Evolutionary conservation across 2,888 invertebrate genomes (phyloP).

Genomic region (Drosophila greeni): DNA sequence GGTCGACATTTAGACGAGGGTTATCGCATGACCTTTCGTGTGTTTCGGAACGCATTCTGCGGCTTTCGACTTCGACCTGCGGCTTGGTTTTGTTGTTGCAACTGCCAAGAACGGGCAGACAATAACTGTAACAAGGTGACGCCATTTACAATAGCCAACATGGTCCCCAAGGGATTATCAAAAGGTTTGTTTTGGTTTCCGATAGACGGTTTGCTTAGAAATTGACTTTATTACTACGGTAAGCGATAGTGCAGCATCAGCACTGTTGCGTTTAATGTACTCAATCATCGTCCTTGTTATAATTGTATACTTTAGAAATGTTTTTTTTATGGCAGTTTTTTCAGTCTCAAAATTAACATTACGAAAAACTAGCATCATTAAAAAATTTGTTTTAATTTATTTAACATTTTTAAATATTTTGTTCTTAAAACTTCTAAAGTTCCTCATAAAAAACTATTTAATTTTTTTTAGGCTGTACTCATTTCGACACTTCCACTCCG

Average conservation of each 20-base stretch:
- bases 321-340: too few relatives aligned
- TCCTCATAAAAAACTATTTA: background rate
- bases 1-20: constrained; percentile 69
- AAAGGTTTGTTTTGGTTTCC: constrained; percentile 65
- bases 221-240: background rate
- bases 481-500: constrained; percentile 16
- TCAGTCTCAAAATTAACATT: too few relatives aligned
- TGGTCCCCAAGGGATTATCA: constrained; percentile 18
- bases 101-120: background rate
- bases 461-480: background rate
- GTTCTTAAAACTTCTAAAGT: background rate
- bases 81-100: constrained; percentile 6
- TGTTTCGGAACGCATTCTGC: constrained; percentile 34
- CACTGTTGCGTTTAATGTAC: background rate
- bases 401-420: background rate
- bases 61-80: constrained; percentile 14
- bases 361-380: too few relatives aligned
- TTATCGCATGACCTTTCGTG: constrained; percentile 70
- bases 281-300: background rate
- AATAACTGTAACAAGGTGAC: constrained; percentile 14
- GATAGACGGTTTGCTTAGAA: background rate
- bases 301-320: too few relatives aligned
- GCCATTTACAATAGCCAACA: constrained; percentile 40
- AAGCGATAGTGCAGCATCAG: background rate
- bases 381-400: background rate